Evolutionary conservation across 2,797 vertebrate genomes (phyloP).

Genomic region (Notamacropus eugenii): DNA sequence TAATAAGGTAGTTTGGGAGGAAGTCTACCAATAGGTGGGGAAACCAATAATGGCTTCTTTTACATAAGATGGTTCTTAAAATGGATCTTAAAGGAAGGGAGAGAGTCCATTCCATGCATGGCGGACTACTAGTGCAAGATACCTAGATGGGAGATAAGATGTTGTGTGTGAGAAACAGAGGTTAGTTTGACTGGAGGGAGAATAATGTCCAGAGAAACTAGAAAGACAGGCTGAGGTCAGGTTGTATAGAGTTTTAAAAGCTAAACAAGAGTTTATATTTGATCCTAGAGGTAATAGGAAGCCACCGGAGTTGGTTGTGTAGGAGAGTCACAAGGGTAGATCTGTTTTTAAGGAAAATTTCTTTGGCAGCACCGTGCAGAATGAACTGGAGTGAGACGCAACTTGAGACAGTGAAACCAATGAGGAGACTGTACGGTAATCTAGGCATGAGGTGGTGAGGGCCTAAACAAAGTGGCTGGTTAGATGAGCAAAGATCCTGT

Average conservation of each 20-base stretch:
- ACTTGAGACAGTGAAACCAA: background rate
- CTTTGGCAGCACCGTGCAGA: background rate
- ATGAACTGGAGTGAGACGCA: background rate
- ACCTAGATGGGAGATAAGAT: background rate
- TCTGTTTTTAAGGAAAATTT: slow-evolving; percentile 2
- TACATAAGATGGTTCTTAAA: background rate
- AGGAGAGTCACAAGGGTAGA: background rate
- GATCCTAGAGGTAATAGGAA: background rate
- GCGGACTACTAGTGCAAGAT: background rate
- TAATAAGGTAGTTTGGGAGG: background rate
- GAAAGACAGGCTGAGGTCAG: background rate
- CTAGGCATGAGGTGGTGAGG: background rate
- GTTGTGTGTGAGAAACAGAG: background rate
- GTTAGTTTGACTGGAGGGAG: background rate
- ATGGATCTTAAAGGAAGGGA: background rate
- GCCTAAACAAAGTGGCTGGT: background rate
- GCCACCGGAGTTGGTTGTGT: background rate
- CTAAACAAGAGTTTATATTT: background rate
- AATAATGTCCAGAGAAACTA: background rate
- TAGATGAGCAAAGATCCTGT: background rate
- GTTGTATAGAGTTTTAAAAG: background rate
- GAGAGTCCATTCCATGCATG: background rate
- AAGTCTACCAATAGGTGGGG: background rate
- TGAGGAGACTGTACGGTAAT: background rate
- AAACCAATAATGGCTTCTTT: background rate